phyloP scores from a whole-genome alignment of 2,888 invertebrate genomes.

The Protophormia terraenovae region DNA sequence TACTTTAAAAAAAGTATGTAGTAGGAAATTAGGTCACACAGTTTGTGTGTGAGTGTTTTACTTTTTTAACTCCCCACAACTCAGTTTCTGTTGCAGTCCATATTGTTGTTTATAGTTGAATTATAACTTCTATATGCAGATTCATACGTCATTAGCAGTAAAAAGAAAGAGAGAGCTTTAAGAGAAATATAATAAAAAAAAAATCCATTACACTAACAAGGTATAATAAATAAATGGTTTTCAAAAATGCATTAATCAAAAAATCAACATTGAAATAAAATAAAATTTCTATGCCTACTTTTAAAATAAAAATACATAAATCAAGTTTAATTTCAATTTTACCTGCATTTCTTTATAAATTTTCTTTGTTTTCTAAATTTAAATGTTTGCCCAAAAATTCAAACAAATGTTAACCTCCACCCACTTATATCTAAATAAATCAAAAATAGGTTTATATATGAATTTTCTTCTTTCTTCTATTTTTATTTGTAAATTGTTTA shows the following conservation, averaged over 20 bases:
- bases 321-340: not conserved
- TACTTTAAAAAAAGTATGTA: conserved; percentile 18
- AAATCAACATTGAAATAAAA: not conserved
- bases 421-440: conserved; percentile 14
- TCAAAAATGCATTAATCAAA: conserved; percentile 40
- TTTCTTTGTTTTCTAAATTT: conserved; percentile 11
- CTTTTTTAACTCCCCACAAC: not conserved
- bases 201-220: conserved; percentile 5
- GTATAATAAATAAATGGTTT: conserved; percentile 30
- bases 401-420: not conserved
- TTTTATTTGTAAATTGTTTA: conserved; percentile 21
- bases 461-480: not conserved
- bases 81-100: not conserved
- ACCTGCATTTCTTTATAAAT: not conserved
- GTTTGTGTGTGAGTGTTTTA: not conserved
- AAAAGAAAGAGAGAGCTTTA: not conserved
- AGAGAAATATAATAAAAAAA: not conserved
- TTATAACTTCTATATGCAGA: conserved; percentile 52
- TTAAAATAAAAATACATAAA: not conserved
- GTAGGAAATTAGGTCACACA: conserved; percentile 63
- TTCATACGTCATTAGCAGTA: conserved; percentile 43
- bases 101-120: not conserved
- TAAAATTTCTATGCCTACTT: not conserved
- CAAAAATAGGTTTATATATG: conserved; percentile 1
- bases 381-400: too few relatives aligned